These are phyloP conservation scores for Meriones psammophilus DNA, from an alignment of 2,797 vertebrate species.

Conservation along the genomic window DNA sequence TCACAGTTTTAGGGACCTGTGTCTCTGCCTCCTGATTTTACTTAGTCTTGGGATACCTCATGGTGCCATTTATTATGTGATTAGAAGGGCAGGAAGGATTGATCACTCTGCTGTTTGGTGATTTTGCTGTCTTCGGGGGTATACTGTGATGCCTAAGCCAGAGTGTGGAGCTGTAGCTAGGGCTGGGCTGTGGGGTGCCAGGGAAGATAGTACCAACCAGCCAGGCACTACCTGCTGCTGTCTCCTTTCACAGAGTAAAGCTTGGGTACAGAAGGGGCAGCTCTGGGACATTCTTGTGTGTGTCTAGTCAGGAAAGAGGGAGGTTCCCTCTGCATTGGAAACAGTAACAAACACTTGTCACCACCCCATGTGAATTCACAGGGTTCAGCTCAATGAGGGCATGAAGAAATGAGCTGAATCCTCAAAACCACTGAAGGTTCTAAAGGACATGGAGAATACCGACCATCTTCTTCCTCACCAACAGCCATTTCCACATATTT, in stretches of 20 bases:
- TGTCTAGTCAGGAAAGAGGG: not conserved
- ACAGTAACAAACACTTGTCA: not conserved
- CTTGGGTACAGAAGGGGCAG: not conserved
- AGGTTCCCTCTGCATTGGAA: not conserved
- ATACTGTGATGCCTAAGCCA: not conserved
- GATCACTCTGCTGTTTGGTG: not conserved
- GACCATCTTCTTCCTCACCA: not conserved
- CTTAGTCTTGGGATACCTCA: not conserved
- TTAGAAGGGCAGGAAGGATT: not conserved
- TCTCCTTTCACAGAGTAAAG: not conserved
- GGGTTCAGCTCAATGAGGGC: not conserved
- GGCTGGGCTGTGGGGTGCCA: not conserved
- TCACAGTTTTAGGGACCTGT: not conserved
- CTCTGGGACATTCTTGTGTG: not conserved
- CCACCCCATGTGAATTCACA: slow-evolving; percentile 14
- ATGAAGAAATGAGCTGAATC: slow-evolving; percentile 8
- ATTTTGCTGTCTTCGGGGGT: slow-evolving; percentile 52
- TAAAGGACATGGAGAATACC: not conserved
- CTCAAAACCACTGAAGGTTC: not conserved
- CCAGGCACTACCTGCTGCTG: not conserved
- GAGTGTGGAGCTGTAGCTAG: not conserved
- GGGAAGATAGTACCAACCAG: not conserved
- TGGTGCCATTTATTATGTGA: not conserved
- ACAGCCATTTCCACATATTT: slow-evolving; percentile 1
- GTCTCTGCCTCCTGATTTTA: not conserved